Conservation (phyloP, 2,888 invertebrate genomes). For the Philaethria dido region DNA sequence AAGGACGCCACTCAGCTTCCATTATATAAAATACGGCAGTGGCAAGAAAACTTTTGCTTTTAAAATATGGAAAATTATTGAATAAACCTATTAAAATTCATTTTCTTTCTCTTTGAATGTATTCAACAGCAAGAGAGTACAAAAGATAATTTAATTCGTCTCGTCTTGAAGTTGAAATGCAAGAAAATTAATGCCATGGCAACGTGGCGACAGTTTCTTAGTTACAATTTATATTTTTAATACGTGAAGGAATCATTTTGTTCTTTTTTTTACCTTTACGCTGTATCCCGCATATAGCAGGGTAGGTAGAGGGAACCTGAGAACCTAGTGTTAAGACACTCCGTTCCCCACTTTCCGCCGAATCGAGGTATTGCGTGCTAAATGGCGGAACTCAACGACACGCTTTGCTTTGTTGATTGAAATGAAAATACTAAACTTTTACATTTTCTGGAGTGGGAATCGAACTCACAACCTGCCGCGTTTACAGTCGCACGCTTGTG, state of each 20-base stretch:
- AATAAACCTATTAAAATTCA: conserved; percentile 16
- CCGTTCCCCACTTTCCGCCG: no score
- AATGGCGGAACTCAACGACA: no score
- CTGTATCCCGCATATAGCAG: no score
- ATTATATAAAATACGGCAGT: background rate
- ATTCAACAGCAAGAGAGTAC: conserved; percentile 18
- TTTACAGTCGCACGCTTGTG: no score
- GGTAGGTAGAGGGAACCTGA: no score
- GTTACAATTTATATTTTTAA: background rate
- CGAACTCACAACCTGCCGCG: no score
- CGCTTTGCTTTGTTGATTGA: no score
- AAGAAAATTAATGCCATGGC: conserved; percentile 18
- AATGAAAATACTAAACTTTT: no score
- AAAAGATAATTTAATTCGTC: conserved; percentile 30
- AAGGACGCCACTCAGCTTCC: background rate
- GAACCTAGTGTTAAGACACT: no score
- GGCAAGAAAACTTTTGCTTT: background rate
- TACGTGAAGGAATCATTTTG: background rate
- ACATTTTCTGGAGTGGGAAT: no score
- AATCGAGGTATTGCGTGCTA: no score
- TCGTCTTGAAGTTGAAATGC: background rate
- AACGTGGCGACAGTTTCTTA: background rate
- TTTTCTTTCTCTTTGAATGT: conserved; percentile 14
- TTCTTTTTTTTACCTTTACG: no score
- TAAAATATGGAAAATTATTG: conserved; percentile 9